Percentiles rank a stretch among this genome's conserved stretches.
phyloP scores from a whole-genome alignment of 1,140 invertebrate species.

The Diploscapter pachys region DNA sequence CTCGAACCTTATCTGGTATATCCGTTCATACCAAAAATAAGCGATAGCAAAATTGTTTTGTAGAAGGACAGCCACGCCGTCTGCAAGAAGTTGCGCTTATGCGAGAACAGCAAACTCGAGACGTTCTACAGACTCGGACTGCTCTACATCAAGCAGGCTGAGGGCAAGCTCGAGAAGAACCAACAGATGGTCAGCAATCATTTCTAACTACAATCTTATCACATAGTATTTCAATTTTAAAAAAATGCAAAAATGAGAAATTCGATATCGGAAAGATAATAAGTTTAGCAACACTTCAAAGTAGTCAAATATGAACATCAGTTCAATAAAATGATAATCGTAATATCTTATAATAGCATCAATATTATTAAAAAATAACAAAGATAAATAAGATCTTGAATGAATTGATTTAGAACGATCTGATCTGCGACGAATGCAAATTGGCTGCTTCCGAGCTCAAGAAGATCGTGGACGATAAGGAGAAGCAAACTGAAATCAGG shows the following conservation, averaged over 20 bases:
- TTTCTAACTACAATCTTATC: too few species aligned
- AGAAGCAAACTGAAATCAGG: conserved; percentile 44
- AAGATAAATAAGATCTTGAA: not conserved
- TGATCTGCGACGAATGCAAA: conserved; percentile 57
- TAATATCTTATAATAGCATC: too few species aligned
- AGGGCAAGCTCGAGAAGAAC: conserved; percentile 31
- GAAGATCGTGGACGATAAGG: conserved; percentile 42
- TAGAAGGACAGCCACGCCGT: conserved; percentile 49
- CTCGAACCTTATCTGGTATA: conserved; percentile 51
- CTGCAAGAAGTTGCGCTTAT: conserved; percentile 50
- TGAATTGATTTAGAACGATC: conserved; percentile 38
- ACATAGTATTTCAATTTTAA: too few species aligned
- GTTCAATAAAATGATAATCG: too few species aligned
- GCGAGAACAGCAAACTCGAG: conserved; percentile 50
- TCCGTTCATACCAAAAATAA: conserved; percentile 4
- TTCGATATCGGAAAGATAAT: too few species aligned
- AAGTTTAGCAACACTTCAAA: too few species aligned
- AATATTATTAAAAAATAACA: too few species aligned
- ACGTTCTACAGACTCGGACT: conserved; percentile 54
- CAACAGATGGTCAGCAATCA: too few species aligned
- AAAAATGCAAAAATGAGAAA: too few species aligned
- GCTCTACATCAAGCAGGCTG: conserved; percentile 46
- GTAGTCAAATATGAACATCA: too few species aligned
- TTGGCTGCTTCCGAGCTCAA: conserved; percentile 53
- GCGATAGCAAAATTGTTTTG: conserved; percentile 15